Base-by-base conservation (phyloP, 1,140 invertebrate genomes). In the Notospermus geniculatus region DNA sequence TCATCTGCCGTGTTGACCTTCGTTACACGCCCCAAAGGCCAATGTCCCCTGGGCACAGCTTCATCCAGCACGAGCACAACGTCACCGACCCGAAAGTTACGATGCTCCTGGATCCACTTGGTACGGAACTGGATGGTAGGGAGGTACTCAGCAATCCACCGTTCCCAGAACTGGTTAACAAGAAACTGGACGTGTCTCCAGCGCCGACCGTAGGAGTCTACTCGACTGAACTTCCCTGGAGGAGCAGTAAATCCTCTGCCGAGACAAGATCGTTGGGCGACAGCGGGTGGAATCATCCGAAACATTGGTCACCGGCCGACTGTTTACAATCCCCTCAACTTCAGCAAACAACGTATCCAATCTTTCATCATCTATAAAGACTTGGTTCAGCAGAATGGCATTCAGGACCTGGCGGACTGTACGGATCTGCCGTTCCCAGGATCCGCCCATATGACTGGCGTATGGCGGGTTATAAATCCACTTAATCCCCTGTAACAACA, bases 171-270 rank as follows among this genome's bases (percentile, higher is more conserved):
- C 23, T 53, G 25, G 17, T 60, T 23, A 17, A 32, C 23, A 7
- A 60, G 46, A 53, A 39, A 60, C 46, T 60, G 45, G 23, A 60
- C 58, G 0, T 30, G 43, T 54, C 46, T 60, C 58, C 45, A 60
- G 52, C 46, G 22, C 30, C 43, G n/a, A n/a, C n/a, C n/a, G n/a
- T n/a, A n/a, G n/a, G n/a, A n/a, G n/a, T n/a, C n/a, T n/a, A n/a
- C n/a, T n/a, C n/a, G n/a, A 17, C 19, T 22, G 30, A 60, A 54
- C n/a, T 55, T 52, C 7, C 58, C 58, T 27, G 45, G 23, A n/a
- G 43, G 58, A 54, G 13, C 19, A 53, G 22, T 23, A 28, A n/a
- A 15, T 17, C n/a, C 54, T 60, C 54, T 46, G 54, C 19, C 1
- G 45, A 53, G 17, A 60, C 19, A 5, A 60, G 17, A 13, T 55